Base-by-base conservation (phyloP, 2,888 invertebrate genomes). In the Synergus japonicus region DNA sequence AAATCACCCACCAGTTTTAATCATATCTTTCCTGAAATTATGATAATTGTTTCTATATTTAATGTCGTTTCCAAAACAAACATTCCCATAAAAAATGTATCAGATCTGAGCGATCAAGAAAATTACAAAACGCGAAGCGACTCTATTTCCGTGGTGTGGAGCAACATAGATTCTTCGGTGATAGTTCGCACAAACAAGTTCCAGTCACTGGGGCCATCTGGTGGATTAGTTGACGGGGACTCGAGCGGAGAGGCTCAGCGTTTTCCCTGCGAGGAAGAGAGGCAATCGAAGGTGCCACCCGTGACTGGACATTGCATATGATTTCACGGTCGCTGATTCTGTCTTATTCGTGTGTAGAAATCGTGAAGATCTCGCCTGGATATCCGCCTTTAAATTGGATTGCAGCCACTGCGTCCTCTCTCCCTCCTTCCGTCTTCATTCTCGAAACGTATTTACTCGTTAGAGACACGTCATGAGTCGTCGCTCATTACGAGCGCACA, bases 321-420 rank as follows among this genome's bases (percentile, higher is more conserved):
- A 92, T 92, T 92, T 91, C 90, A 92, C 92, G 92, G 89, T 88
- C 87, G 88, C 87, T 87, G 89, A 84, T 86, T 82, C 88, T 86
- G 89, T 90, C 91, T 91, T 91, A 89, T 90, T 89, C 92, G 91
- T 92, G 92, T 92, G 92, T 92, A 92, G 92, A 92, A 92, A 92
- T 92, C 92, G 92, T 92, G 91, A 92, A 92, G 92, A 92, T 92
- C 91, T 91, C 89, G 88, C 87, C 84, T 89, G 90, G 92, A 92
- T 92, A 92, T 91, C 90, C 90, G 91, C 89, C 90, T 89, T 90
- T 91, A 91, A 92, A 92, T 92, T 92, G 90, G 91, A 91, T 90
- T 90, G 90, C 90, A 88, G 86, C 89, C 88, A 86, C 87, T 78
- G 83, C 83, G 84, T 86, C 82, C 83, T 84, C 84, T 83, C 80